Percentiles rank a stretch among this genome's conserved stretches.
phyloP scores from a whole-genome alignment of 1,140 invertebrate genomes.

The Lucilia sericata region DNA sequence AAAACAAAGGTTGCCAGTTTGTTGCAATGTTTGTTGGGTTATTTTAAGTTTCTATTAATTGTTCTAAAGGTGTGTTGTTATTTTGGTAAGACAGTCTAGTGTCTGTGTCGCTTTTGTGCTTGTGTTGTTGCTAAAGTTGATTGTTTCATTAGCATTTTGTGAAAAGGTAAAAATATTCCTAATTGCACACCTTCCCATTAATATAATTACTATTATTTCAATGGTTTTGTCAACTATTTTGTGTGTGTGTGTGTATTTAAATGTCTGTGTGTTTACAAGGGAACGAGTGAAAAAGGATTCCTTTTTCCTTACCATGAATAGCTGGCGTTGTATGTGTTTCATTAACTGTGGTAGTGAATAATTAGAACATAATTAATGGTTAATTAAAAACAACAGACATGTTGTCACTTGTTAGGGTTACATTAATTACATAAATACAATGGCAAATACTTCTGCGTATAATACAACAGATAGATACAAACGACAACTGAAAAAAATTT shows the following conservation, averaged over 20 bases:
- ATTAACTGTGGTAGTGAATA: constrained; percentile 38
- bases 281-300: neutral
- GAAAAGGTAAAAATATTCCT: constrained; percentile 19
- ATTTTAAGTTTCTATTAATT: constrained; percentile 23
- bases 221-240: neutral
- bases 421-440: constrained; percentile 41
- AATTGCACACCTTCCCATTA: constrained; percentile 32
- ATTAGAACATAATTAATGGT: constrained; percentile 44
- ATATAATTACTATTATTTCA: neutral
- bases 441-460: neutral
- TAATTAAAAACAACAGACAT: constrained; percentile 44
- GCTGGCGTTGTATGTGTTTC: neutral
- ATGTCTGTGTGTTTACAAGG: neutral
- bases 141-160: constrained; percentile 35
- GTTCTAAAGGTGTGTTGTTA: neutral
- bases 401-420: constrained; percentile 42
- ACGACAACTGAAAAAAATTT: too few relatives aligned
- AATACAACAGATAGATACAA: too few relatives aligned
- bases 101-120: neutral
- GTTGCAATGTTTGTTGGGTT: neutral
- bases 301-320: neutral
- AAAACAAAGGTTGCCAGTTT: neutral
- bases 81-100: neutral
- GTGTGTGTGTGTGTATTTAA: neutral
- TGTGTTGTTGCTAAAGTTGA: constrained; percentile 3